Evolutionary conservation across 2,113 vertebrate genomes (phyloP), one percentile per base, ranked within the genome.

Genomic region (Campylorhamphus procurvoides): DNA sequence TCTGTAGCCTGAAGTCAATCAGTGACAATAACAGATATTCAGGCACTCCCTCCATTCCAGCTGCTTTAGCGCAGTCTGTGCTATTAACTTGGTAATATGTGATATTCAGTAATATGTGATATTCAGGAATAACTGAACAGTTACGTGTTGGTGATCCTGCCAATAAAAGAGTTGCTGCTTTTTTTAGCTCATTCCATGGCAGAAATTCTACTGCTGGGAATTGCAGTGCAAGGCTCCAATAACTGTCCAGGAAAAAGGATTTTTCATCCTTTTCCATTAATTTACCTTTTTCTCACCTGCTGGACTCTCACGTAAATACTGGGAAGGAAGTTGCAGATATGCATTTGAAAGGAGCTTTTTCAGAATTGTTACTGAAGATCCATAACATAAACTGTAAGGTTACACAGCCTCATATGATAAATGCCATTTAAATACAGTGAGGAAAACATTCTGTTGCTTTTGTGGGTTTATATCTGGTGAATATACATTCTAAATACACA

Each of bases 361-460:
- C 47, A 86, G 74, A 96, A 89, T 82, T 92, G 53, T 82, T 58
- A 71, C 20, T 67, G 84, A 96, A 82, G 27, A 82, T 94, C 56
- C 80, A 22, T 66, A 81, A 83, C 35, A 52, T 77, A 83, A 74
- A 92, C 58, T 75, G 56, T 52, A 53, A 93, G 33, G 6, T 94
- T 93, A 68, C 74, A 52, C 69, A 79, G 39, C 74, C 89, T 91
- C 25, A 15, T 42, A 71, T 72, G 46, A 77, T 60, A 93, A 96
- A 93, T 87, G 50, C n/a, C 49, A 89, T 77, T 68, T 75, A 87
- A 93, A 89, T 42, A 71, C 20, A 18, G n/a, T 11, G 42, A 93
- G 68, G 62, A 86, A 91, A 94, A 88, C 29, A 55, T 23, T 83
- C 35, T 44, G n/a, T 93, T 94, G 49, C 15, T 96, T 59, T 44